phyloP scores from a whole-genome alignment of 2,797 vertebrate species.

The Ctenopoma kingsleyae region DNA sequence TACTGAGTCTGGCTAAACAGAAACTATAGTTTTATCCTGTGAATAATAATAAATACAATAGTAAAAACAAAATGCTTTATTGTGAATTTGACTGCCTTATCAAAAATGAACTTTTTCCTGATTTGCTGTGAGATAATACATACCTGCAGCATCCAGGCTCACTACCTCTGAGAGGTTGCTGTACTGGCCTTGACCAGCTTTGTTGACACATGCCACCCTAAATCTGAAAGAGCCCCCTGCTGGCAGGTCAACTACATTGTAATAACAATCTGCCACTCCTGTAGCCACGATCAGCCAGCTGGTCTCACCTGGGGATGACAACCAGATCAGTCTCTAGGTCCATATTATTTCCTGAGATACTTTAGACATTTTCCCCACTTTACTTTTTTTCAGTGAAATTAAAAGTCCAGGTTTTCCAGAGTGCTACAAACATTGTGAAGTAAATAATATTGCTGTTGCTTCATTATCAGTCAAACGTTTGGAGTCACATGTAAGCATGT shows the following conservation, averaged over 20 bases:
- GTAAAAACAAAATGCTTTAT: neutral
- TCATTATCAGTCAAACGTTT: no score
- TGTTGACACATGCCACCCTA: constrained; percentile 97
- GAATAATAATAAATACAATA: neutral
- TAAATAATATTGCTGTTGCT: no score
- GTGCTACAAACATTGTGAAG: no score
- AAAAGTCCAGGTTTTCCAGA: no score
- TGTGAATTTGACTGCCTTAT: neutral
- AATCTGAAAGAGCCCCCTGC: constrained; percentile 86
- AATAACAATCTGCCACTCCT: constrained; percentile 93
- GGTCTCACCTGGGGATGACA: constrained; percentile 85
- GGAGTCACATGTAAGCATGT: no score
- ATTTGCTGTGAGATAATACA: neutral
- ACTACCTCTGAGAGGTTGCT: constrained; percentile 90
- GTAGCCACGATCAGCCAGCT: constrained; percentile 92
- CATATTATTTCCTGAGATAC: neutral
- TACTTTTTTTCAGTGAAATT: no score
- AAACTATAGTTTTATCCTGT: neutral
- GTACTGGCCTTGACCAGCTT: constrained; percentile 95
- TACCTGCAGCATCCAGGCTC: constrained; percentile 86
- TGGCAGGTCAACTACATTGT: constrained; percentile 91
- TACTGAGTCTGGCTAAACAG: neutral
- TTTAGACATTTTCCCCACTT: neutral
- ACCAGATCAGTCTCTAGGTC: neutral
- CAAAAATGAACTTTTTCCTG: neutral